phyloP scores from a whole-genome alignment of 2,888 invertebrate genomes.

The Torymus texanus region DNA sequence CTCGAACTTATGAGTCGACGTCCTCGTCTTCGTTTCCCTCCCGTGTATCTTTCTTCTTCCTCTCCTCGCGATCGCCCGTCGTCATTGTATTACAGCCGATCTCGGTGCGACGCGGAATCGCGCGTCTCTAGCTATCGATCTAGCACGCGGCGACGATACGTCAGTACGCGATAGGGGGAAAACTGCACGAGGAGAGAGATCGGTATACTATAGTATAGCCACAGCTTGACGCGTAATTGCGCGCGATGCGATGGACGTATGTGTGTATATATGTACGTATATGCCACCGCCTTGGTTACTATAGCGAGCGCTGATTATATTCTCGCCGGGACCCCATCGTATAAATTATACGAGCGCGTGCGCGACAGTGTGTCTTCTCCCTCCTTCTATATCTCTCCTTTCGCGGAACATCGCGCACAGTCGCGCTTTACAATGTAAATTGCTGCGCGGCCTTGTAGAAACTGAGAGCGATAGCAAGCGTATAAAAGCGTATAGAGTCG shows the following conservation, averaged over 20 bases:
- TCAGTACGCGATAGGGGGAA: conserved; percentile 4
- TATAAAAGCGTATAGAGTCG: neutral
- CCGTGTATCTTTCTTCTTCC: conserved; percentile 1
- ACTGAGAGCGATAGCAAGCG: neutral
- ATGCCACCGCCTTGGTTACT: neutral
- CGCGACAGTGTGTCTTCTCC: neutral
- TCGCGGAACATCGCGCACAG: conserved; percentile 1
- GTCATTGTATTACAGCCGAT: too few species aligned
- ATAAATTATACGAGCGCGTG: conserved; percentile 8
- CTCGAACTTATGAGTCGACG: conserved; percentile 48
- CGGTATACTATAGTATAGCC: conserved; percentile 14
- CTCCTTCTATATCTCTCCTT: neutral
- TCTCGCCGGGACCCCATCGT: conserved; percentile 4
- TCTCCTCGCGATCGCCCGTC: neutral
- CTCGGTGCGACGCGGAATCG: too few species aligned
- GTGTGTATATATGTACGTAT: too few species aligned
- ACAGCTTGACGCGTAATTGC: conserved; percentile 48
- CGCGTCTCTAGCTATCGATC: conserved; percentile 42
- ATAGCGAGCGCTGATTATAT: conserved; percentile 32
- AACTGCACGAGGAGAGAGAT: neutral
- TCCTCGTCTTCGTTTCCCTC: conserved; percentile 8
- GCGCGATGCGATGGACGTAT: conserved; percentile 21
- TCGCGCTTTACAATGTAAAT: conserved; percentile 38
- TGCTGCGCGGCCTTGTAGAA: neutral
- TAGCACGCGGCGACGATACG: conserved; percentile 39